Evolutionary conservation across 2,797 vertebrate species (phyloP).

Genomic region (Rhincodon typus): DNA sequence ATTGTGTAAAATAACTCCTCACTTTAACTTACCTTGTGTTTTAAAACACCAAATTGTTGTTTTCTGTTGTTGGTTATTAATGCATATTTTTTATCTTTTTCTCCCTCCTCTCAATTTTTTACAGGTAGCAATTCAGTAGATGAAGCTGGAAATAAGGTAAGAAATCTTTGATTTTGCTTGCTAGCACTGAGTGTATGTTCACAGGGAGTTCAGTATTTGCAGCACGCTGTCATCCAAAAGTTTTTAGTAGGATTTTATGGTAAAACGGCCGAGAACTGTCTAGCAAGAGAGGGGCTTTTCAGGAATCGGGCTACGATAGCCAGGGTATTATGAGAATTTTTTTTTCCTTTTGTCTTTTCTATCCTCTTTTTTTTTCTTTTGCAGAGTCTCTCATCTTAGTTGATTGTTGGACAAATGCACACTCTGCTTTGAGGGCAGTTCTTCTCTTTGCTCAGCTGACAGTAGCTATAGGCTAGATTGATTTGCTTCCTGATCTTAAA

Average conservation of each 20-base stretch:
- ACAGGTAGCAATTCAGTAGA: conserved; percentile 77
- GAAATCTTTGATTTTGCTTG: not conserved
- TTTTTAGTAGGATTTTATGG: not conserved
- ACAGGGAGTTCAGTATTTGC: not conserved
- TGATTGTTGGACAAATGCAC: not conserved
- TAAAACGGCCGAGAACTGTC: not conserved
- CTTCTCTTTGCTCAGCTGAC: not conserved
- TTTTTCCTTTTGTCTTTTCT: not conserved
- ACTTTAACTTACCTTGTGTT: not conserved
- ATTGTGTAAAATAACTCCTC: not conserved
- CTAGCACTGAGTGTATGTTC: not conserved
- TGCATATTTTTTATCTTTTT: not conserved
- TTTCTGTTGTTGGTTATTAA: not conserved
- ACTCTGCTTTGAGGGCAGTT: not conserved
- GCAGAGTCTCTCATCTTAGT: not conserved
- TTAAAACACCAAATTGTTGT: not conserved
- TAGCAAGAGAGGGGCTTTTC: not conserved
- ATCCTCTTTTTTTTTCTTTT: not conserved
- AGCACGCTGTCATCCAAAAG: not conserved
- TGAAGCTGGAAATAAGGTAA: conserved; percentile 73
- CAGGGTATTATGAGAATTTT: not conserved
- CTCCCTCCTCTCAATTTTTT: not conserved
- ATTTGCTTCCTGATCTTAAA: not conserved
- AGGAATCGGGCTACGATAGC: not conserved
- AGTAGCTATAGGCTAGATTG: not conserved